A percentile compares a stretch with the other conserved stretches of the same genome.
These are phyloP conservation scores for Sarcophilus harrisii DNA, from an alignment of 2,797 vertebrate species.

Conservation along the genomic window DNA sequence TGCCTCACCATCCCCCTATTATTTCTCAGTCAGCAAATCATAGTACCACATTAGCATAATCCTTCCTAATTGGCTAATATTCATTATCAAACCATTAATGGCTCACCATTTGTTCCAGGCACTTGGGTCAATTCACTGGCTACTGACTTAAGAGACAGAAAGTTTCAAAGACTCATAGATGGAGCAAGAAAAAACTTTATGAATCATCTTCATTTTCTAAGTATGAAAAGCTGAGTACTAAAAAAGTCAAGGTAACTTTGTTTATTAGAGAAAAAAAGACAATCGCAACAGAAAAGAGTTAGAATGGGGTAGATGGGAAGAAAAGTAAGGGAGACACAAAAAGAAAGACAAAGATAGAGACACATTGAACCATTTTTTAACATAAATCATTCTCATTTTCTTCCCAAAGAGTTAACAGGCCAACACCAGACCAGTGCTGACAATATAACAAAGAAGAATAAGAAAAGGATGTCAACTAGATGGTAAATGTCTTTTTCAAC, in stretches of 20 bases:
- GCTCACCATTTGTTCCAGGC: background rate
- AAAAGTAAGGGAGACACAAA: background rate
- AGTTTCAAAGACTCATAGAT: background rate
- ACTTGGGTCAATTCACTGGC: background rate
- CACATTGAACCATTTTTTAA: constrained; percentile 18
- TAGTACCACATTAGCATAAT: background rate
- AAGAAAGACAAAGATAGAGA: constrained; percentile 1
- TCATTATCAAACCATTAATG: background rate
- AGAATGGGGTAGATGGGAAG: rapidly evolving
- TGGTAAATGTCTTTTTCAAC: background rate
- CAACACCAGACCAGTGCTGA: background rate
- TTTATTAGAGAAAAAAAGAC: background rate
- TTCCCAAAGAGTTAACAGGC: constrained; percentile 5
- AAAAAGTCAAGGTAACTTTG: background rate
- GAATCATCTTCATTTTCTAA: background rate
- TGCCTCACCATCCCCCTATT: background rate
- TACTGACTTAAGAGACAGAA: background rate
- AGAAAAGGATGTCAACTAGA: background rate
- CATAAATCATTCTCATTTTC: background rate
- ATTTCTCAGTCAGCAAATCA: background rate
- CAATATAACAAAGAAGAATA: background rate
- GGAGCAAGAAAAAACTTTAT: background rate
- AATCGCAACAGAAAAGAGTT: background rate
- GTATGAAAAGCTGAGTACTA: background rate
- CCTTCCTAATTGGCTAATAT: background rate